Percentiles rank a stretch among this genome's conserved stretches.
phyloP scores from a whole-genome alignment of 2,888 invertebrate species.

The Antitype chi region DNA sequence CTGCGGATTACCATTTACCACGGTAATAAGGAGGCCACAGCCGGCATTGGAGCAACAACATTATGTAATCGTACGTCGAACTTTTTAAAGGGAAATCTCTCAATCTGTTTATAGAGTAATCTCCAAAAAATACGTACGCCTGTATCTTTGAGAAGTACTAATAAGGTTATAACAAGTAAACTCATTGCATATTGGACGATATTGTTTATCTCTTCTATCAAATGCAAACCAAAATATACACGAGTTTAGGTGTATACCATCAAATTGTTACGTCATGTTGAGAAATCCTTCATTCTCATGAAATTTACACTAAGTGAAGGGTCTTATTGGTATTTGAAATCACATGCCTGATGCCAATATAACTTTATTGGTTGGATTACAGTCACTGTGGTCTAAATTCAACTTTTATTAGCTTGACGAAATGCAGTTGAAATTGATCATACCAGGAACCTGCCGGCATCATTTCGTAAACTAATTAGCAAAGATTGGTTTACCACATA shows the following conservation, averaged over 20 bases:
- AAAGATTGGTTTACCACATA: neutral
- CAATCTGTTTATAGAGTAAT: slow-evolving; percentile 23
- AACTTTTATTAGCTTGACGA: slow-evolving; percentile 31
- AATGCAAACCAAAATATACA: neutral
- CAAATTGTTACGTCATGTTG: neutral
- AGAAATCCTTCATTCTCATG: neutral
- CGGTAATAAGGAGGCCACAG: slow-evolving; percentile 63
- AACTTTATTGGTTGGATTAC: neutral
- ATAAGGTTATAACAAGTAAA: neutral
- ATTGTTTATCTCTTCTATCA: neutral
- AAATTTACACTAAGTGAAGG: slow-evolving; percentile 23
- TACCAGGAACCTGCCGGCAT: slow-evolving; percentile 1
- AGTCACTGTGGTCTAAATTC: neutral
- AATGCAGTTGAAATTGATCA: slow-evolving; percentile 12
- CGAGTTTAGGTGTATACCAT: neutral
- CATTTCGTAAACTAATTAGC: slow-evolving; percentile 23
- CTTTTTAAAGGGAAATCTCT: slow-evolving; percentile 56
- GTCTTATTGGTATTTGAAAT: slow-evolving; percentile 15
- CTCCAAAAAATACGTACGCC: neutral
- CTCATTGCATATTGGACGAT: neutral
- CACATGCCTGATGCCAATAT: slow-evolving; percentile 15
- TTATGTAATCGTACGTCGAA: slow-evolving; percentile 63
- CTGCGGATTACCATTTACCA: slow-evolving; percentile 63
- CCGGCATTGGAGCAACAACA: slow-evolving; percentile 50
- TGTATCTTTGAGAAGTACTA: neutral